A percentile compares a stretch with the other conserved stretches of the same genome.
Evolutionary conservation across 2,888 invertebrate species (phyloP).

Genomic region (Lingula anatina): DNA sequence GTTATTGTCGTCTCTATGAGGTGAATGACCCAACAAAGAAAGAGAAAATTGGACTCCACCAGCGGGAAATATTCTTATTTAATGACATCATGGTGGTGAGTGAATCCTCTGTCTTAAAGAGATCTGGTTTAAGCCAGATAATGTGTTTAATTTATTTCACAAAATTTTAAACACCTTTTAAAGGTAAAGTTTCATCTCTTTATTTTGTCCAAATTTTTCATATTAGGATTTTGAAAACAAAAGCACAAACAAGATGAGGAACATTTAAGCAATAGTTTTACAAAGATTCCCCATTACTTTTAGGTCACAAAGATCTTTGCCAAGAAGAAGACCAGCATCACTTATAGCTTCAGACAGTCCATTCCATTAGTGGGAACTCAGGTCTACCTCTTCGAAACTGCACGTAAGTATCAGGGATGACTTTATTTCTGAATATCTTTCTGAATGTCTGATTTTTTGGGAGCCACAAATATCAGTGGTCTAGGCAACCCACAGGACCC

Average conservation of each 20-base stretch:
- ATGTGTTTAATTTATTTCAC: background rate
- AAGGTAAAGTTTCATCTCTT: background rate
- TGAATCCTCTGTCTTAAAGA: constrained; percentile 4
- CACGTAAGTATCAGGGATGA: constrained; percentile 50
- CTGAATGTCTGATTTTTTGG: no score
- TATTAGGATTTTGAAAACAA: background rate
- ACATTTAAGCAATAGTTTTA: no score
- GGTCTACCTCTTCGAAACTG: constrained; percentile 76
- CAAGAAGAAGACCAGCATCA: constrained; percentile 89
- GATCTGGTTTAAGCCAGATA: background rate
- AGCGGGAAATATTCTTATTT: constrained; percentile 89
- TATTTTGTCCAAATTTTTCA: background rate
- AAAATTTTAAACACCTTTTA: background rate
- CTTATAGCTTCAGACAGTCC: constrained; percentile 93
- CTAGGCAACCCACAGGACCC: no score
- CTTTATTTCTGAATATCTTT: no score
- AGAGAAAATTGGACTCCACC: constrained; percentile 76
- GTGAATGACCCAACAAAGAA: constrained; percentile 94
- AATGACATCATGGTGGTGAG: constrained; percentile 87
- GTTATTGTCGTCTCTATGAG: constrained; percentile 97
- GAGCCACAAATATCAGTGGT: no score
- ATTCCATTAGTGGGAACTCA: constrained; percentile 89
- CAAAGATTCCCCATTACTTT: constrained; percentile 11
- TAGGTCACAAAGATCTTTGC: constrained; percentile 87
- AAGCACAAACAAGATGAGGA: no score